Evolutionary conservation across 2,797 vertebrate genomes (phyloP).

Genomic region (Microctenopoma steveboyesi): DNA sequence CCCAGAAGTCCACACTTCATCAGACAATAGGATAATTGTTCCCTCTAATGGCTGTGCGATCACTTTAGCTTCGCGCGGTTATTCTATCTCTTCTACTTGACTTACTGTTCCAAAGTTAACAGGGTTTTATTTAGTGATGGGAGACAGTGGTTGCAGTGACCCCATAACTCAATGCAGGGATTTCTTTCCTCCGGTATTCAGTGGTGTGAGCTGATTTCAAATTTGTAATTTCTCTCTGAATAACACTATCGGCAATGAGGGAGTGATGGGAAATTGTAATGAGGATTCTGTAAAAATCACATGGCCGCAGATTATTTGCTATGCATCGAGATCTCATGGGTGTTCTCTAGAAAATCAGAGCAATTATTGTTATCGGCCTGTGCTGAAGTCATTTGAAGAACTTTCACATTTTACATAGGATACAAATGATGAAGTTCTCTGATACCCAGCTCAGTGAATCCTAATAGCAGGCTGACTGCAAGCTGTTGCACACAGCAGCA

Average conservation of each 20-base stretch:
- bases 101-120: conserved; percentile 47
- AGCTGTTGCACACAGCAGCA: conserved; percentile 5
- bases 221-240: conserved; percentile 56
- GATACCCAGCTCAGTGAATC: conserved; percentile 28
- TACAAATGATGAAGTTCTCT: conserved; percentile 30
- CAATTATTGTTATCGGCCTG: conserved; percentile 48
- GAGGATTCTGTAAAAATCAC: conserved; percentile 47
- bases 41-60: conserved; percentile 55
- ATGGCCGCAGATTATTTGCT: conserved; percentile 56
- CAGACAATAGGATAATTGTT: conserved; percentile 63
- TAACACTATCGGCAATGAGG: conserved; percentile 56
- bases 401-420: conserved; percentile 26
- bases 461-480: conserved; percentile 26
- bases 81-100: conserved; percentile 45
- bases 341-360: conserved; percentile 40
- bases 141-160: conserved; percentile 45
- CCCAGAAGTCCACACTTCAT: conserved; percentile 64
- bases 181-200: conserved; percentile 46
- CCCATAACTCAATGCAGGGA: conserved; percentile 45
- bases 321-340: conserved; percentile 42
- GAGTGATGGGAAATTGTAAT: conserved; percentile 69
- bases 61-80: conserved; percentile 53
- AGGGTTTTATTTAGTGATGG: conserved; percentile 48
- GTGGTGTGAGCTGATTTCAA: conserved; percentile 57
- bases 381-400: conserved; percentile 40